These are phyloP conservation scores for Spodoptera littoralis DNA, from an alignment of 2,888 invertebrate species.

Conservation along the genomic window DNA sequence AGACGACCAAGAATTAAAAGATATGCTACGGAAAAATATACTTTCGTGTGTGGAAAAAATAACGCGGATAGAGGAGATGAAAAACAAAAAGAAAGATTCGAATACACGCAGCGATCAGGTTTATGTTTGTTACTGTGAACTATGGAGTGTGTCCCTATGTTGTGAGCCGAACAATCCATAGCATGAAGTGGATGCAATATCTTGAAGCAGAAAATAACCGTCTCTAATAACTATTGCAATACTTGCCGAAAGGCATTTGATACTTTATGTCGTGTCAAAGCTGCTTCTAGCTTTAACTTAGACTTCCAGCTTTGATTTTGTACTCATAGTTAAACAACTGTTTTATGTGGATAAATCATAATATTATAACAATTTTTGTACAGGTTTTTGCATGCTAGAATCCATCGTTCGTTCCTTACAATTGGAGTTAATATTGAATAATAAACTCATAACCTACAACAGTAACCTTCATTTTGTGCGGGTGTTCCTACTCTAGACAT, in stretches of 20 bases:
- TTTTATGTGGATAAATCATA: slow-evolving; percentile 42
- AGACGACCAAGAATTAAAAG: slow-evolving; percentile 76
- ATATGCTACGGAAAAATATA: slow-evolving; percentile 80
- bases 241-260: slow-evolving; percentile 46
- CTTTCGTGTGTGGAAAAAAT: slow-evolving; percentile 84
- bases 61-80: slow-evolving; percentile 82
- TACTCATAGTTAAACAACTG: slow-evolving; percentile 45
- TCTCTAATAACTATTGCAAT: slow-evolving; percentile 56
- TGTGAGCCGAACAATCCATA: slow-evolving; percentile 67
- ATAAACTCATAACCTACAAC: slow-evolving; percentile 16
- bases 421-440: slow-evolving; percentile 4
- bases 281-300: slow-evolving; percentile 58
- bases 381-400: slow-evolving; percentile 48
- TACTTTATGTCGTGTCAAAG: slow-evolving; percentile 50
- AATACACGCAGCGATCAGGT: slow-evolving; percentile 76
- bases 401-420: slow-evolving; percentile 6
- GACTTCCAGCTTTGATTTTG: slow-evolving; percentile 52
- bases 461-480: slow-evolving; percentile 9
- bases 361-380: slow-evolving; percentile 28
- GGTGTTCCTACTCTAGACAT: slow-evolving; percentile 3
- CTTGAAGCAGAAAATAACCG: slow-evolving; percentile 59
- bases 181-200: slow-evolving; percentile 70
- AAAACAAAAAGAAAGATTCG: slow-evolving; percentile 73
- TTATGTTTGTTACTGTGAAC: slow-evolving; percentile 78
- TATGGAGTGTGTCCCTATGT: slow-evolving; percentile 73